Base-by-base conservation (phyloP, 2,888 invertebrate genomes). In the Sturmia bella region DNA sequence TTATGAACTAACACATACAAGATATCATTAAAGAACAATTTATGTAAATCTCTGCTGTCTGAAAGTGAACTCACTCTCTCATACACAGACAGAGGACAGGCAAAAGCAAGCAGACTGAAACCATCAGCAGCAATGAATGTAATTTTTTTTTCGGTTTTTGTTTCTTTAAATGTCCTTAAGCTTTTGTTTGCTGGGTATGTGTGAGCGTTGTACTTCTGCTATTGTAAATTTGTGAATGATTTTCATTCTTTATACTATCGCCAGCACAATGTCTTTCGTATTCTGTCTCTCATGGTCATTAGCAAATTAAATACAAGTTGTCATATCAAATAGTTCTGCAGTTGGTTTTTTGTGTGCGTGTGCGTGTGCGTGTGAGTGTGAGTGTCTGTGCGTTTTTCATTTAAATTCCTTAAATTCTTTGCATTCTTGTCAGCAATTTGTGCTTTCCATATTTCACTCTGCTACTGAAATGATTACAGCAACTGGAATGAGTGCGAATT, bases 231-330 rank as follows among this genome's bases (percentile, higher is more conserved):
- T 15, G 39, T 72, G 11, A 45, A 27, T 7, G 3, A 24, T 59
- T n/a, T 11, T 3, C 24, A 15, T 24, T 13, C 27, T 48, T 41
- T 12, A 21, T 0, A 43, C 13, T 11, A 12, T 19, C 6, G 4
- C 27, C 6, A 17, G 13, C 15, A 48, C 1, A 69, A 43, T 24
- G 9, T n/a, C 68, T 32, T 11, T n/a, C 43, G 48, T 12, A 11
- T 41, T 15, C 41, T 45, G 50, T 50, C 24, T 64, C 72, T 85
- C 63, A 57, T 57, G 84, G 84, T 84, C 83, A 83, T 85, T 85
- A 85, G 83, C 64, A 77, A 79, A 83, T 85, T 83, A 84, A 83
- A 85, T 82, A 74, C 70, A 83, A 83, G 66, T 83, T 83, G 78
- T 81, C 79, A 83, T 80, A 73, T 63, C 21, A 75, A 81, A 81